phyloP scores from a whole-genome alignment of 1,140 invertebrate genomes.

The Tetragonula clypearis region DNA sequence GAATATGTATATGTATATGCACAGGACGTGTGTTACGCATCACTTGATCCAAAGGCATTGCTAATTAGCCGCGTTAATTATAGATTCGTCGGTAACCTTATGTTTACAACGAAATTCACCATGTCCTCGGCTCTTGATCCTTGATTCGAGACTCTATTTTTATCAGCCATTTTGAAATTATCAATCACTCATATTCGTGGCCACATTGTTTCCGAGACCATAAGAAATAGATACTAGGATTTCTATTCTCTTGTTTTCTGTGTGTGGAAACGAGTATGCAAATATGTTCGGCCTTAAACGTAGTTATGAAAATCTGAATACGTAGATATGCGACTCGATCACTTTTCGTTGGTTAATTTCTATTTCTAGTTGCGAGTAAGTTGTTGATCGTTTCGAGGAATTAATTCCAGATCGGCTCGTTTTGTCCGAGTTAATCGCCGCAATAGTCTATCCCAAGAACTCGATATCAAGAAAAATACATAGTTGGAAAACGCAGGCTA shows the following conservation, averaged over 20 bases:
- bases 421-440: conserved; percentile 4
- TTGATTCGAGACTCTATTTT: neutral
- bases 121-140: neutral
- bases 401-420: neutral
- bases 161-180: neutral
- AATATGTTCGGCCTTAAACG: neutral
- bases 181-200: neutral
- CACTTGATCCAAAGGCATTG: conserved; percentile 1
- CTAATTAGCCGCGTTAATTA: conserved; percentile 42
- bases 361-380: too few relatives aligned
- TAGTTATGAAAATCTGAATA: too few relatives aligned
- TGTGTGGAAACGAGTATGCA: neutral
- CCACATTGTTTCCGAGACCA: neutral
- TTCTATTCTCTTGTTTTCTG: neutral
- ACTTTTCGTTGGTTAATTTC: neutral
- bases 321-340: neutral
- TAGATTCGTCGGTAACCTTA: neutral
- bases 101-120: conserved; percentile 8
- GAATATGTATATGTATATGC: neutral
- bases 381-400: conserved; percentile 25
- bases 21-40: neutral
- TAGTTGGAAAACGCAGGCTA: neutral
- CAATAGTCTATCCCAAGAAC: neutral
- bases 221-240: neutral
- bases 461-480: neutral